Evolutionary conservation across 2,888 invertebrate genomes (phyloP), one percentile per base, ranked within the genome.

Genomic region (Drosophila lutescens): DNA sequence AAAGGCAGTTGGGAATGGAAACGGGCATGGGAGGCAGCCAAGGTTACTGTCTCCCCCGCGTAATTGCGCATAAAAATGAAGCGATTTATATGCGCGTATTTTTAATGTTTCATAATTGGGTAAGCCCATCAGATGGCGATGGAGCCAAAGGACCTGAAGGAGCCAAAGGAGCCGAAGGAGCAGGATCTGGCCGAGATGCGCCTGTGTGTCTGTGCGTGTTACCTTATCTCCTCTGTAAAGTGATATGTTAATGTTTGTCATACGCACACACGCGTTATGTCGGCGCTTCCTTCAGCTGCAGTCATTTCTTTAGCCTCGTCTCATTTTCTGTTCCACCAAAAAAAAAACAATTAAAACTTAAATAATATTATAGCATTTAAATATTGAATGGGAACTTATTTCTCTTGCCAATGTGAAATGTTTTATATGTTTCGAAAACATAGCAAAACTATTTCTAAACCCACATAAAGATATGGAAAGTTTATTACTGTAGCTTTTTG

Each of bases 81-180:
- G 85, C 85, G 89, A 87, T 86, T 85, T 85, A 88, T 88, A 84
- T 84, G 83, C 88, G 82, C 74, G 81, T 88, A 80, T 81, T 87
- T 84, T 84, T 86, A 84, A 88, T 84, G 89, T 71, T 70, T 84
- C 85, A 84, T 84, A 84, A 84, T 84, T 84, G 83, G 77, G 81
- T 84, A 77, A 73, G 78, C 75, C 68, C 65, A 67, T 62, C 63
- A 59, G 65, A 51, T 56, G 57, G 26, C 10, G 55, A 47, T 3
- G 65, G 17, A 32, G 46, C 15, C 6, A 6, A 23, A 17, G 47
- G 17, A 15, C 6, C 26, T 26, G 26, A 26, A 26, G 23, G 23
- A 20, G 2, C 20, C 20, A 1, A 20, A 4, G 26, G 26, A 30
- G n/a, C 32, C 38, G 17, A 44, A 32, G n/a, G 26, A 34, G 40